phyloP scores from a whole-genome alignment of 2,113 vertebrate genomes.

The Coptodon rendalli region DNA sequence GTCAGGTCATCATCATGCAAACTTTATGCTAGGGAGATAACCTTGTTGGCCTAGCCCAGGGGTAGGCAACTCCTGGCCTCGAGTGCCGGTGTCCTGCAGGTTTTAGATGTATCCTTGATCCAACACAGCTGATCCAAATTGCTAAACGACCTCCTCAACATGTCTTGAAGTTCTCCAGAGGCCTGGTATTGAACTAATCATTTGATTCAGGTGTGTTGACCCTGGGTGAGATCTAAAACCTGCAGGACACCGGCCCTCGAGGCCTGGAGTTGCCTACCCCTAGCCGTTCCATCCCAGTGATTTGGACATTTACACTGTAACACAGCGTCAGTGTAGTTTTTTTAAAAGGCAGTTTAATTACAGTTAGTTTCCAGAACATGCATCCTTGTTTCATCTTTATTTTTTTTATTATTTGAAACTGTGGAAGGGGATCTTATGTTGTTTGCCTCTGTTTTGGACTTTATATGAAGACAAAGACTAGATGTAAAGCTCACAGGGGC shows the following conservation, averaged over 20 bases:
- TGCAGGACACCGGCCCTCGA: no score
- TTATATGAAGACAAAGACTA: neutral
- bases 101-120: no score
- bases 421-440: neutral
- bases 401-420: neutral
- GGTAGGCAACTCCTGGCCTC: no score
- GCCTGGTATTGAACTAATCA: no score
- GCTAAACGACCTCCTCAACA: no score
- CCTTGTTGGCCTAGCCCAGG: accelerated
- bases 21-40: neutral
- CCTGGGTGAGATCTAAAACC: no score
- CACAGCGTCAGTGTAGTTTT: neutral
- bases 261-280: no score
- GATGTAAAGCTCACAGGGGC: neutral
- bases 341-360: neutral
- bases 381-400: accelerated
- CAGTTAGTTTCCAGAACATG: neutral
- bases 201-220: no score
- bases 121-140: no score
- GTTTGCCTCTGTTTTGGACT: neutral
- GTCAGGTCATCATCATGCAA: neutral
- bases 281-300: accelerated
- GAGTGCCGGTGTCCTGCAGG: no score
- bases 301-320: neutral
- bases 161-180: no score